Evolutionary conservation across 2,888 invertebrate genomes (phyloP).

Genomic region (Ferdinandea cuprea): DNA sequence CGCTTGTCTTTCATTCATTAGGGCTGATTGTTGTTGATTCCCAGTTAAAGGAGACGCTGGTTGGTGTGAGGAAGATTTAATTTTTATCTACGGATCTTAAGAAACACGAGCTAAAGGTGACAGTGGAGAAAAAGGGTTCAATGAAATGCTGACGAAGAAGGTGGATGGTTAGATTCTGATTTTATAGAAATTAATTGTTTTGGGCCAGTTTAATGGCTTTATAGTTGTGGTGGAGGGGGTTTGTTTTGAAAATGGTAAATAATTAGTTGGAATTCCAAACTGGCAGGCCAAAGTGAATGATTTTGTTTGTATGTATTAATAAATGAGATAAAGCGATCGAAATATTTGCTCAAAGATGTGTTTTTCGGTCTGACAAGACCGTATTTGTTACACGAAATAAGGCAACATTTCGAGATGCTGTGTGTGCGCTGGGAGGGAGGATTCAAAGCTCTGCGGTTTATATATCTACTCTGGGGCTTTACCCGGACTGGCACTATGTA

Average conservation of each 20-base stretch:
- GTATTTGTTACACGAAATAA: too few relatives aligned
- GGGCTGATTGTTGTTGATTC: constrained; percentile 73
- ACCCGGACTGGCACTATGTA: too few relatives aligned
- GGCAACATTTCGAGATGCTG: too few relatives aligned
- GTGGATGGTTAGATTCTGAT: constrained; percentile 11
- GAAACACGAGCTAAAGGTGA: neutral
- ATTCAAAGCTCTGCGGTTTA: too few relatives aligned
- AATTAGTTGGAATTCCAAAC: neutral
- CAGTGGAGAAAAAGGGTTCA: neutral
- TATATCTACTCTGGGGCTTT: too few relatives aligned
- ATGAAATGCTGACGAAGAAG: too few relatives aligned
- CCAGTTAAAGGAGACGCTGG: constrained; percentile 8
- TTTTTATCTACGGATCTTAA: constrained; percentile 51
- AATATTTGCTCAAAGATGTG: neutral
- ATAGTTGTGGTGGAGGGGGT: neutral
- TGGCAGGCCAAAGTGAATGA: too few relatives aligned
- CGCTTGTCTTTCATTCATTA: constrained; percentile 75
- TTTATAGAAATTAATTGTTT: constrained; percentile 55
- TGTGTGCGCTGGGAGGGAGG: too few relatives aligned
- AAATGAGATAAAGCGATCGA: too few relatives aligned
- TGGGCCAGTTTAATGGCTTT: constrained; percentile 24
- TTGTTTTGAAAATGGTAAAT: neutral
- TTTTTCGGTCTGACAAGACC: too few relatives aligned
- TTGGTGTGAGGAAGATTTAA: constrained; percentile 39
- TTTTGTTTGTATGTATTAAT: too few relatives aligned